These are phyloP conservation scores for Scaptodrosophila lebanonensis DNA, from an alignment of 1,140 invertebrate species.

Conservation along the genomic window DNA sequence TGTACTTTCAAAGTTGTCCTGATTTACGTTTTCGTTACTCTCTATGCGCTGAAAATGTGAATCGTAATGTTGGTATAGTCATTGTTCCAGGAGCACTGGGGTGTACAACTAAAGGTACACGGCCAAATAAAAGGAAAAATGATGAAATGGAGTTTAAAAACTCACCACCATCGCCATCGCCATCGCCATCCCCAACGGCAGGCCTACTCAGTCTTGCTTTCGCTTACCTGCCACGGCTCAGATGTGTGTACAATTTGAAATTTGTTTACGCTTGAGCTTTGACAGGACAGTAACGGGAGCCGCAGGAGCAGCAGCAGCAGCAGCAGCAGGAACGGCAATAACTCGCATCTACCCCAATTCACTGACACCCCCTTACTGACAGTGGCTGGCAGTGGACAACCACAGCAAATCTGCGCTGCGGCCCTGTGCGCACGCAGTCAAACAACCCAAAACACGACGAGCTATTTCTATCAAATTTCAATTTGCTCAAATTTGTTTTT, in stretches of 20 bases:
- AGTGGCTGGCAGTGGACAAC: background rate
- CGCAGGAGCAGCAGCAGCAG: conserved; percentile 25
- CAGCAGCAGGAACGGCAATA: conserved; percentile 1
- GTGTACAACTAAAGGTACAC: too few species aligned
- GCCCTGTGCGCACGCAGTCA: conserved; percentile 24
- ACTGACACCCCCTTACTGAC: background rate
- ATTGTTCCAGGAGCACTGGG: too few species aligned
- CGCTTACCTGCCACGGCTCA: conserved; percentile 38
- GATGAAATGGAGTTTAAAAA: too few species aligned
- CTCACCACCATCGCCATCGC: background rate
- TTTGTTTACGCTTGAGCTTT: conserved; percentile 67
- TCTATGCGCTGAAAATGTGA: too few species aligned
- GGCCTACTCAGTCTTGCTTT: conserved; percentile 6
- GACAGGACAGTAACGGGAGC: conserved; percentile 11
- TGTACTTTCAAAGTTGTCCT: too few species aligned
- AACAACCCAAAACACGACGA: conserved; percentile 14
- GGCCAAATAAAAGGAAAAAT: too few species aligned
- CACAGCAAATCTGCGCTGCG: conserved; percentile 30
- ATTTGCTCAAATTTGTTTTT: conserved; percentile 57
- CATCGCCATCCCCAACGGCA: background rate
- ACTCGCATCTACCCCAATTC: background rate
- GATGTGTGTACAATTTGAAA: conserved; percentile 54
- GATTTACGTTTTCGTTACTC: too few species aligned
- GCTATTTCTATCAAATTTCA: conserved; percentile 73
- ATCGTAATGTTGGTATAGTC: too few species aligned